Base-by-base conservation (phyloP, 1,140 invertebrate species). In the Ostrea denselamellosa region DNA sequence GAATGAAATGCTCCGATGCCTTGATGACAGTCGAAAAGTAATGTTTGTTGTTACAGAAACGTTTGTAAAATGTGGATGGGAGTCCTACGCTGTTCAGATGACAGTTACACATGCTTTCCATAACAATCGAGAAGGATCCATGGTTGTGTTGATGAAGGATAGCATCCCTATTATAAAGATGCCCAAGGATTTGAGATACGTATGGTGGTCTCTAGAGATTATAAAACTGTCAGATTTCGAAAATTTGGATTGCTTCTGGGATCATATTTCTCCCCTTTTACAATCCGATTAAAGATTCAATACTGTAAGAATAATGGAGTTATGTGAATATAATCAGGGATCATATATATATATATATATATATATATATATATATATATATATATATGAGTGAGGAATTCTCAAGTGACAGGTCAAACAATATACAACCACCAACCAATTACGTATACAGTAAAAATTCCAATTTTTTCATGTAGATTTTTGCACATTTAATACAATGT, bases 1-100 rank as follows among this genome's bases (percentile, higher is more conserved):
- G 22, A 25, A 77, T 7, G 17, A 62, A 62, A 17, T 62, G 7
- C 58, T 62, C 7, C 58, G n/a, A 62, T 62, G 58, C 58, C 10
- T 62, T 62, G 58, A 62, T 12, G 17, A 62, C 17, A 62, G 58
- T 62, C 58, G 58, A 62, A 62, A 77, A 77, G 68, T 77, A 9
- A 17, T 77, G 14, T 10, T 77, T 34, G 12, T 77, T 25, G 68
- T 77, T 5, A 77, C 68, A 5, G 28, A 77, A 77, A 77, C 14
- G 8, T 77, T 77, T 25, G 4, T 77, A 25, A 8, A 77, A 25
- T 34, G 28, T 28, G 68, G 68, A 12, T 77, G 68, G 68, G 28
- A 77, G 17, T 62, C 58, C 17, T 62, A 62, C 58, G 58, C 58
- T 12, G 58, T 62, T 5, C 58, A 62, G n/a, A 62, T 62, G 58